Evolutionary conservation across 2,797 vertebrate genomes (phyloP).

Genomic region (Eleutherodactylus coqui): DNA sequence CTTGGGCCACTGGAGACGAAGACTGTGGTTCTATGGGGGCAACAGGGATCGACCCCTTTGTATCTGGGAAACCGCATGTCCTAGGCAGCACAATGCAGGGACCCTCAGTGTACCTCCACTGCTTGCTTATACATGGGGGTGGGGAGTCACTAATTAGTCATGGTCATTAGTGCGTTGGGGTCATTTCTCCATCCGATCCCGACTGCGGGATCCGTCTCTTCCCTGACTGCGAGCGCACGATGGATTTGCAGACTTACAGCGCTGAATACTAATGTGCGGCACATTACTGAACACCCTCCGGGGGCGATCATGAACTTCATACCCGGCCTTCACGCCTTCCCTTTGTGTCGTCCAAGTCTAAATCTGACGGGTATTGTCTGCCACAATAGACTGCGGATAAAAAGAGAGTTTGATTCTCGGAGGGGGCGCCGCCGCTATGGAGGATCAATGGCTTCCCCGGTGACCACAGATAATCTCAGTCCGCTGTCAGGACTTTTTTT

Average conservation of each 20-base stretch:
- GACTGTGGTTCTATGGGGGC: too few relatives aligned
- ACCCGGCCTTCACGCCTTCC: constrained; percentile 62
- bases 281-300: constrained; percentile 65
- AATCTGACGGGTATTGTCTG: constrained; percentile 68
- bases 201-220: background rate
- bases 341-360: constrained; percentile 61
- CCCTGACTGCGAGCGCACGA: background rate
- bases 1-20: too few relatives aligned
- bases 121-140: too few relatives aligned
- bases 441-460: constrained; percentile 69
- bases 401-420: constrained; percentile 66
- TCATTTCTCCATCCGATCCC: too few relatives aligned
- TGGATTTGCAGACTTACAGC: constrained; percentile 38
- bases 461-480: constrained; percentile 51
- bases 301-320: constrained; percentile 66
- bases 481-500: background rate
- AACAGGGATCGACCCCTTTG: too few relatives aligned
- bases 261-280: constrained; percentile 66
- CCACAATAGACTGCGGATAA: constrained; percentile 72
- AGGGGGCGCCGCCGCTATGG: constrained; percentile 72
- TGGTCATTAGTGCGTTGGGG: too few relatives aligned
- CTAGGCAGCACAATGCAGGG: too few relatives aligned
- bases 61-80: too few relatives aligned
- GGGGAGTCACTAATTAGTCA: too few relatives aligned
- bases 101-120: too few relatives aligned